phyloP scores from a whole-genome alignment of 2,113 vertebrate species.

The Uria aalge region DNA sequence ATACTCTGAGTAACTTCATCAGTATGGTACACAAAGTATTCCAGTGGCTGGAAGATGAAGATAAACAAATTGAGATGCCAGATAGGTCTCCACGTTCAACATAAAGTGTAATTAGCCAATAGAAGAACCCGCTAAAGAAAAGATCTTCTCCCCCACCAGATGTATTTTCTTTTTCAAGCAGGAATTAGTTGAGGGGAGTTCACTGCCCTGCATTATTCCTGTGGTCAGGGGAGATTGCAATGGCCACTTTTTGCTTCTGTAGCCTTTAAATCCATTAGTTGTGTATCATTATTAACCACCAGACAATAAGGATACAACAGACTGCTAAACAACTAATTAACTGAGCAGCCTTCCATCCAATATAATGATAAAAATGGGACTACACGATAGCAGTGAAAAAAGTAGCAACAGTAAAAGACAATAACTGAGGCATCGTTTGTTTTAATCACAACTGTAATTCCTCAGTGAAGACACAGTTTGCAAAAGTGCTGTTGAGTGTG shows the following conservation, averaged over 20 bases:
- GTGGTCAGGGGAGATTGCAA: background rate
- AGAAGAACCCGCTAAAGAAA: background rate
- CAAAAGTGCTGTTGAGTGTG: background rate
- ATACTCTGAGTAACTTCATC: background rate
- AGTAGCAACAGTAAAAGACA: background rate
- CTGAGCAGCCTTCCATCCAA: background rate
- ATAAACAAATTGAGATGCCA: background rate
- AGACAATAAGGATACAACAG: background rate
- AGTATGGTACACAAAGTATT: background rate
- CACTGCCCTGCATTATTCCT: background rate
- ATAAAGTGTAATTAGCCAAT: background rate
- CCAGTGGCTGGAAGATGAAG: background rate
- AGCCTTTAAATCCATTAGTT: background rate
- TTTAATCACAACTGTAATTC: background rate
- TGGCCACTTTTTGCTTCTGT: background rate
- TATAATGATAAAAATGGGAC: background rate
- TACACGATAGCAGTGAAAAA: background rate
- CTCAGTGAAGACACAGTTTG: background rate
- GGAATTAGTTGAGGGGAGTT: background rate
- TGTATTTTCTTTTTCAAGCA: background rate
- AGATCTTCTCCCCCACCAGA: background rate
- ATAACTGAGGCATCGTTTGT: background rate
- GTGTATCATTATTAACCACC: background rate
- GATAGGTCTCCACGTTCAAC: background rate
- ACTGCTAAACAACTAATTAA: background rate